phyloP scores from a whole-genome alignment of 2,113 vertebrate species.

The Alligator sinensis region DNA sequence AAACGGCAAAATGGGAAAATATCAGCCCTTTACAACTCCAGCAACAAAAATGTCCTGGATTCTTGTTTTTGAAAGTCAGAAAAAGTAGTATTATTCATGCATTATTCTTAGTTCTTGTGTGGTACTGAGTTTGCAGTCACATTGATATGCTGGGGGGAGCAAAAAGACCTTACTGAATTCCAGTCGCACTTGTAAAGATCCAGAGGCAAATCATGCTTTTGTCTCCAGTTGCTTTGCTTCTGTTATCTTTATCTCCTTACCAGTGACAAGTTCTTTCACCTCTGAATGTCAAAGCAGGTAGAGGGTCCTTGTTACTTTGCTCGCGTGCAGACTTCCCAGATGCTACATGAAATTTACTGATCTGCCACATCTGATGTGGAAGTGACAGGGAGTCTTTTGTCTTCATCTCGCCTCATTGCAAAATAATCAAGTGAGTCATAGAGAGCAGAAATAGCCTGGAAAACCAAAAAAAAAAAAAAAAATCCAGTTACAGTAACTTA shows the following conservation, averaged over 20 bases:
- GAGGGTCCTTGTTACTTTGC: background rate
- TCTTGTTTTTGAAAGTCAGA: background rate
- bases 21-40: background rate
- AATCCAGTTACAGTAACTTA: conserved; percentile 2
- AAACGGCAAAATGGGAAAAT: background rate
- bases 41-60: background rate
- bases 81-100: background rate
- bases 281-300: background rate
- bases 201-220: background rate
- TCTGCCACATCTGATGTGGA: background rate
- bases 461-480: conserved; percentile 43
- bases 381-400: background rate
- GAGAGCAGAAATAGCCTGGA: conserved; percentile 62
- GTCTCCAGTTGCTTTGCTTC: conserved; percentile 9
- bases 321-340: background rate
- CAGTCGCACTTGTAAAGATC: background rate
- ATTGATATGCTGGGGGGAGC: background rate
- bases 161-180: background rate
- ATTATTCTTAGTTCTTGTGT: background rate
- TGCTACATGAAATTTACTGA: conserved; percentile 3
- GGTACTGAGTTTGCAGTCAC: background rate
- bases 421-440: conserved; percentile 65
- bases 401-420: conserved; percentile 41
- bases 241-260: background rate
- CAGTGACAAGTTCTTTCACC: background rate